Conservation (phyloP, 2,888 invertebrate species). For the Aleiodes alternator region DNA sequence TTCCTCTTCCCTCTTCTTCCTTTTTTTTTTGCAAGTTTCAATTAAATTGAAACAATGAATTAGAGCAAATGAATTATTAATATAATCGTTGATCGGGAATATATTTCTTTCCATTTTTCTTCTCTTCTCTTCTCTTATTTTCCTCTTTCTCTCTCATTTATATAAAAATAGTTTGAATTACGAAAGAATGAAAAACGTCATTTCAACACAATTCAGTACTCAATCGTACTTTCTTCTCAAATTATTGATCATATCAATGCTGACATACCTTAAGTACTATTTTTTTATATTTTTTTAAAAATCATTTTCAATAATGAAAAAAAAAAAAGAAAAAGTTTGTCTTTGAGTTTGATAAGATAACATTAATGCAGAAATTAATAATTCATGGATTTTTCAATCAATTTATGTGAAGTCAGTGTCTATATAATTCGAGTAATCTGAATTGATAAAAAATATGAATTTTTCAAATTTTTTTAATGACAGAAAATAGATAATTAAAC, state of each 20-base stretch:
- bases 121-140: not conserved
- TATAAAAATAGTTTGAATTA: slow-evolving; percentile 64
- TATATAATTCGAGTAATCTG: too few relatives aligned
- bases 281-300: not conserved
- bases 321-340: not conserved
- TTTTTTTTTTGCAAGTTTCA: slow-evolving; percentile 17
- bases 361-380: not conserved
- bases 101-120: slow-evolving; percentile 8
- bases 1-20: not conserved
- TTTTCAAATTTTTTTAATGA: too few relatives aligned
- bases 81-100: slow-evolving; percentile 46
- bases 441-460: too few relatives aligned
- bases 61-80: not conserved
- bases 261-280: slow-evolving; percentile 40
- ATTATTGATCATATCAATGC: slow-evolving; percentile 24
- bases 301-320: not conserved
- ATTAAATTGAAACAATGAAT: slow-evolving; percentile 19
- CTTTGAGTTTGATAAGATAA: not conserved
- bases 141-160: slow-evolving; percentile 25
- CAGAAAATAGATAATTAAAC: not conserved
- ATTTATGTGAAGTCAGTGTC: too few relatives aligned
- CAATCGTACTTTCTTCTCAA: slow-evolving; percentile 18
- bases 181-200: slow-evolving; percentile 46
- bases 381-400: not conserved
- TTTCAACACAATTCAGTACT: slow-evolving; percentile 34